Evolutionary conservation across 2,113 vertebrate species (phyloP).

Genomic region (Mobula hypostoma): DNA sequence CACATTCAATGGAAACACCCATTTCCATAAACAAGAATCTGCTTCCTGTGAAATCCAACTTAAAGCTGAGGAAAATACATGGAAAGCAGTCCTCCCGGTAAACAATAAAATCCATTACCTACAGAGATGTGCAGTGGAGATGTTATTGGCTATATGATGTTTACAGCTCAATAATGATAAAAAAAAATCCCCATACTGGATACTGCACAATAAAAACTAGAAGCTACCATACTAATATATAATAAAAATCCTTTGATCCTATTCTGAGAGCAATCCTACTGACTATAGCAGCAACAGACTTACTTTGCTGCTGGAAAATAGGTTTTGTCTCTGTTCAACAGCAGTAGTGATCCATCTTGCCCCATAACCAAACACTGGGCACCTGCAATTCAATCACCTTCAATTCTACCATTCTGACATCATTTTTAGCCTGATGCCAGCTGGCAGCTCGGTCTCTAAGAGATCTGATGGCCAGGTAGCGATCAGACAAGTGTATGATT

Average conservation of each 20-base stretch:
- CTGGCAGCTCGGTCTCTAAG: too few species aligned
- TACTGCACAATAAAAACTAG: background rate
- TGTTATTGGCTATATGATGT: background rate
- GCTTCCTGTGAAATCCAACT: background rate
- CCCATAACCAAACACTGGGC: background rate
- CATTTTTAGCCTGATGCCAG: background rate
- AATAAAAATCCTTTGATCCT: background rate
- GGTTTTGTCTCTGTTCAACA: background rate
- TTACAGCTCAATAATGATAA: background rate
- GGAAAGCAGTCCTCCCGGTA: background rate
- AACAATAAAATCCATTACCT: background rate
- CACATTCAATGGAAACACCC: background rate
- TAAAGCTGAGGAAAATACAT: background rate
- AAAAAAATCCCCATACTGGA: background rate
- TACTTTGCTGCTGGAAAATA: too few species aligned
- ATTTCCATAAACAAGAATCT: background rate
- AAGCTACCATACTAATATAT: background rate
- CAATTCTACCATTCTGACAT: too few species aligned
- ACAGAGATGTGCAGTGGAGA: background rate
- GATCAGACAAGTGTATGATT: too few species aligned
- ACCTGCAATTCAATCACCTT: too few species aligned
- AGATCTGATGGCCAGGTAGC: too few species aligned
- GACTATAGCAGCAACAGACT: background rate
- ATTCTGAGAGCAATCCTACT: background rate
- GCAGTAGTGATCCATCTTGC: background rate